Evolutionary conservation across 2,113 vertebrate genomes (phyloP).

Genomic region (Marmota flaviventris): DNA sequence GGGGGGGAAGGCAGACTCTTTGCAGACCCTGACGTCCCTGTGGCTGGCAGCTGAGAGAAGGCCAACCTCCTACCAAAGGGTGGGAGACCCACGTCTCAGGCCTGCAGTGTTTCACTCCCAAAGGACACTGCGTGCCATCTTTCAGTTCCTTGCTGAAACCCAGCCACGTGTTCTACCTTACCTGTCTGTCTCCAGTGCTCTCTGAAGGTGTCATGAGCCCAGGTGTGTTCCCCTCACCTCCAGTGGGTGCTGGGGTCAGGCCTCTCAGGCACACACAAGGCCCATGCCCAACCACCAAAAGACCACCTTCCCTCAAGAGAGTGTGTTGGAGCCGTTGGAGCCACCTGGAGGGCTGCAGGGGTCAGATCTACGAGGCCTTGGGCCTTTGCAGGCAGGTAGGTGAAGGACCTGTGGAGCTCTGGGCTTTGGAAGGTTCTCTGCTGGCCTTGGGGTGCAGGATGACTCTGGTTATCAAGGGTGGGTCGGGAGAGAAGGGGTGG

Average conservation of each 20-base stretch:
- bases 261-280: too few relatives aligned
- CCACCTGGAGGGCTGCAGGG: background rate
- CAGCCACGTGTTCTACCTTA: accelerated
- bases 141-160: background rate
- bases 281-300: background rate
- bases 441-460: background rate
- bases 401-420: background rate
- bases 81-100: accelerated
- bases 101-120: too few relatives aligned
- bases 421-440: too few relatives aligned
- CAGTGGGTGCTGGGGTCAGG: background rate
- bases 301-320: too few relatives aligned
- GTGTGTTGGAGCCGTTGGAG: accelerated
- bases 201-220: accelerated
- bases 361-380: too few relatives aligned
- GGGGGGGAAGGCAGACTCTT: too few relatives aligned
- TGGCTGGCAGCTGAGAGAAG: background rate
- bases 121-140: accelerated
- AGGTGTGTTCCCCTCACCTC: too few relatives aligned
- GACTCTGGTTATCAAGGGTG: background rate
- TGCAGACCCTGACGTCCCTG: background rate
- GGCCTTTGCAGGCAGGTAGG: background rate
- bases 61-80: accelerated
- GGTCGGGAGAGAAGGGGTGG: accelerated
- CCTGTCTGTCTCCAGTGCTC: accelerated